Evolutionary conservation across 1,140 invertebrate species (phyloP).

Genomic region (roundworm (Caenorhabditis elegans)): WBcel235 BX284606.5:2051501-2052000

Average conservation of each 20-base stretch:
- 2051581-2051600: too few species aligned
- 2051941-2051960: slow-evolving; percentile 4
- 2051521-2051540: too few species aligned
- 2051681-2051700: background rate
- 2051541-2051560: too few species aligned
- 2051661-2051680: too few species aligned
- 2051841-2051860: slow-evolving; percentile 12
- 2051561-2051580: too few species aligned
- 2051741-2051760: background rate
- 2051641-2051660: too few species aligned
- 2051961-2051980: background rate
- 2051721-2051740: background rate
- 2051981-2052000: background rate
- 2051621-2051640: too few species aligned
- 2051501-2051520: too few species aligned
- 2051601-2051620: too few species aligned
- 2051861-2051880: too few species aligned
- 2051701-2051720: background rate
- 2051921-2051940: background rate
- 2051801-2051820: background rate
- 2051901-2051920: background rate
- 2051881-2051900: too few species aligned
- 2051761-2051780: background rate
- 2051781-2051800: background rate
- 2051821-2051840: background rate